These are phyloP conservation scores for Monarcha castaneiventris DNA, from an alignment of 2,113 vertebrate genomes.

Conservation along the genomic window DNA sequence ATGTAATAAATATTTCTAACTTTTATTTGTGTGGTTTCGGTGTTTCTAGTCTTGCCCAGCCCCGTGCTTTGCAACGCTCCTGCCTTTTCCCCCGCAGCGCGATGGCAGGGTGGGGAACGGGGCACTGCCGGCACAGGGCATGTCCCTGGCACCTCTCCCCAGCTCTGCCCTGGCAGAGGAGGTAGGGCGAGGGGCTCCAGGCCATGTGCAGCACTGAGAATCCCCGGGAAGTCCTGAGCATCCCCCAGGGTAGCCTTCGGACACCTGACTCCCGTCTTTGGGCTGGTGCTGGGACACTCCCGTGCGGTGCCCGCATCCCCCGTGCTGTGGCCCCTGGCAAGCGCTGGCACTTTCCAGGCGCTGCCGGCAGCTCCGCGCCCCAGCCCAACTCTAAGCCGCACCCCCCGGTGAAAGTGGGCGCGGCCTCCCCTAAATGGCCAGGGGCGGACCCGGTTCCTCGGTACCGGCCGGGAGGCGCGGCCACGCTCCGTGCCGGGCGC, in stretches of 20 bases:
- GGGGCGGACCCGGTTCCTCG: rapidly evolving
- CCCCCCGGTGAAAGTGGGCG: rapidly evolving
- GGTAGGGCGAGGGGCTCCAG: neutral
- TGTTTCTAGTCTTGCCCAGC: neutral
- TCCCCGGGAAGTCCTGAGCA: neutral
- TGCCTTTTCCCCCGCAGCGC: rapidly evolving
- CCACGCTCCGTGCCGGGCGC: rapidly evolving
- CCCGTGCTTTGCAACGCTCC: neutral
- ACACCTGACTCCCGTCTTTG: rapidly evolving
- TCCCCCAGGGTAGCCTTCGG: neutral
- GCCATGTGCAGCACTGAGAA: neutral
- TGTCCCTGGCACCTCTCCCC: neutral
- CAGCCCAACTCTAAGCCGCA: rapidly evolving
- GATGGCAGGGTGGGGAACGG: neutral
- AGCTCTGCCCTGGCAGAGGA: neutral
- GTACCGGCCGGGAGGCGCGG: neutral
- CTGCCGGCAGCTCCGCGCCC: neutral
- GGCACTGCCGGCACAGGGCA: neutral
- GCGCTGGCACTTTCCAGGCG: neutral
- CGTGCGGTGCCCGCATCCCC: rapidly evolving
- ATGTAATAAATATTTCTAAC: conserved; percentile 39
- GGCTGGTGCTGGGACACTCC: neutral
- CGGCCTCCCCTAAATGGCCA: rapidly evolving
- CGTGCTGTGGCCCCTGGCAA: rapidly evolving
- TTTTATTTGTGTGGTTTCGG: neutral